These are phyloP conservation scores for Bryconaethiops microstoma DNA, from an alignment of 2,797 vertebrate genomes.

Conservation along the genomic window DNA sequence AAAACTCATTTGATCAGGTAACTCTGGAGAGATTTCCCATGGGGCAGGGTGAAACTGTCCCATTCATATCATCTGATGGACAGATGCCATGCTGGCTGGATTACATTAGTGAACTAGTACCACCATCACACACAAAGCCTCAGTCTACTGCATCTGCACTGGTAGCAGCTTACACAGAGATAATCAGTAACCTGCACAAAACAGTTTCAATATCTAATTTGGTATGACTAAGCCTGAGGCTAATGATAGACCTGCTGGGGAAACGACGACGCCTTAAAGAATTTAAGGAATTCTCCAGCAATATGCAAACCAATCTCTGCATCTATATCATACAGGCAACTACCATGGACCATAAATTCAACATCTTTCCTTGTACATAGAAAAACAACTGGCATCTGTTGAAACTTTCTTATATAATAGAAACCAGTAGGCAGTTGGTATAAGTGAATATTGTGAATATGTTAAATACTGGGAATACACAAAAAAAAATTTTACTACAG, in stretches of 20 bases:
- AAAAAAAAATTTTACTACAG: not conserved
- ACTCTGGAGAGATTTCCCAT: not conserved
- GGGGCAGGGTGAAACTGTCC: not conserved
- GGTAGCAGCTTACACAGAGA: too few species aligned
- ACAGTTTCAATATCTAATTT: not conserved
- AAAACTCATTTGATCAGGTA: too few species aligned
- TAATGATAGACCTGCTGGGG: not conserved
- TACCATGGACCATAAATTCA: not conserved
- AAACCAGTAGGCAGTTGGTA: not conserved
- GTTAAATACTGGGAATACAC: too few species aligned
- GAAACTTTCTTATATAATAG: not conserved
- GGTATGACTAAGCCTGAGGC: not conserved
- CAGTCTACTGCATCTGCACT: not conserved
- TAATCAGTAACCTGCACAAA: too few species aligned
- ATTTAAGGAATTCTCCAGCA: not conserved
- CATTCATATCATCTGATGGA: not conserved
- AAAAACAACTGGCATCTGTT: too few species aligned
- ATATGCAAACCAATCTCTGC: not conserved
- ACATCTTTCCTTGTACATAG: not conserved
- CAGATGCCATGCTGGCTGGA: not conserved
- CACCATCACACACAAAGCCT: not conserved
- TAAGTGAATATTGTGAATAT: too few species aligned
- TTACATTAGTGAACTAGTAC: not conserved
- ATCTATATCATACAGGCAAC: not conserved
- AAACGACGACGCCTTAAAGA: not conserved